Base-by-base conservation (phyloP, 2,797 vertebrate species). In the Melanotaenia maccullochi region DNA sequence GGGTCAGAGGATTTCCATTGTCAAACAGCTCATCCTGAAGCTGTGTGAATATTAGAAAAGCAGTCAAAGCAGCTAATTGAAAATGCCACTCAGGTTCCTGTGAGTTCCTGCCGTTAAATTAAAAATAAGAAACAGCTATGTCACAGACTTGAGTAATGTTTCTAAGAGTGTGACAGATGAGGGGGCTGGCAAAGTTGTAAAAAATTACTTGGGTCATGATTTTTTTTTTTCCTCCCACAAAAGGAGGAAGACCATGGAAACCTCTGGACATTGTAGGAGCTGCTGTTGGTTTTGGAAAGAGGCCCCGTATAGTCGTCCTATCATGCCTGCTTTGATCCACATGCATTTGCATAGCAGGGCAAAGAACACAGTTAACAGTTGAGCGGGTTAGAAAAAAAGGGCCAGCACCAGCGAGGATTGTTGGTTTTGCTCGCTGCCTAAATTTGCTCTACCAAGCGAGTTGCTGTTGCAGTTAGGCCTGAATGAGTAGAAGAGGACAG, bases 351-450 rank as follows among this genome's bases (percentile, higher is more conserved):
- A 89, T 91, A 92, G 95, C 88, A 85, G 84, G 87, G 75, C 93
- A 94, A 95, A 95, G 87, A 92, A 73, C 91, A 88, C 89, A 92
- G 85, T 95, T 94, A 95, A 94, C 93, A 94, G 95, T 93, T 94
- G 90, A 96, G 69, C 90, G 94, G 79, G 72, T 91, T 84, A 76
- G 94, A 89, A 96, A 96, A 90, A 95, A 94, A 92, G 92, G 90
- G 65, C 87, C 91, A 80, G 91, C 91, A 93, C 92, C 92, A 78
- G 92, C 79, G 87, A 82, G 90, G 90, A 86, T 90, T 91, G 91
- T 89, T 82, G 84, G 90, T 93, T 95, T 93, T 95, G 90, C 91
- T 93, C 76, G 79, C 92, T 93, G 87, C 92, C 93, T 90, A 90
- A 90, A 94, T 94, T 91, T 93, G 89, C 91, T 93, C 91, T 89